Base-by-base conservation (phyloP, 2,113 vertebrate genomes). In the Xiphorhynchus elegans region DNA sequence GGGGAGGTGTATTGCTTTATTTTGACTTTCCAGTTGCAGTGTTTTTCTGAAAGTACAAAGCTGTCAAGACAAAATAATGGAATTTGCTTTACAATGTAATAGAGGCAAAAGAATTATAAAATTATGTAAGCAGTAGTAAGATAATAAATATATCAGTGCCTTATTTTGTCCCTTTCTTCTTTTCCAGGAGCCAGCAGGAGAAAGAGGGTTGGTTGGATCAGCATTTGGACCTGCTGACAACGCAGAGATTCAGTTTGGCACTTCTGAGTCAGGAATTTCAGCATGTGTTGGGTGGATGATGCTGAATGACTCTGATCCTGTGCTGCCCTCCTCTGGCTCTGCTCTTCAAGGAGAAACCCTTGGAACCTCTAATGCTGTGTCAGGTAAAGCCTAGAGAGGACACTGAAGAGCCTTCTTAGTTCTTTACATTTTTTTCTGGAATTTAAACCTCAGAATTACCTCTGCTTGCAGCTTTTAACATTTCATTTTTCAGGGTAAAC, bases 331-430 rank as follows among this genome's bases (percentile, higher is more conserved):
- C 17, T 75, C 93, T 93, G 91, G 91, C 39, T 77, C 63, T 83
- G 70, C 72, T 69, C 91, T 93, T 50, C 72, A 21, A 15, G 84
- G 64, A 91, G 88, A 94, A 85, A 53, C 60, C 53, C 9, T 87
- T 89, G 39, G 6, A 73, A n/a, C 75, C 46, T 93, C 92, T 93
- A 47, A 86, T 91, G 85, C 83, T 88, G 62, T 82, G 69, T 62
- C 92, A 98, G 98, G 98, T 98, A 98, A 97, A 84, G 46, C 60
- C n/a, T 56, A 42, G 23, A 92, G 77, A 87, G 64, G 74, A 62
- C 40, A 6, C 19, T 44, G 90, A 37, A 84, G 68, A 81, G 6
- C 21, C 26, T 53, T 75, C 73, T 69, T 84, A 42, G 11, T 92
- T 90, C n/a, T 62, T 93, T 63, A 13, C 5, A 1, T 77, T 83